Evolutionary conservation across 2,888 invertebrate genomes (phyloP).

Genomic region (Helicoverpa assulta): DNA sequence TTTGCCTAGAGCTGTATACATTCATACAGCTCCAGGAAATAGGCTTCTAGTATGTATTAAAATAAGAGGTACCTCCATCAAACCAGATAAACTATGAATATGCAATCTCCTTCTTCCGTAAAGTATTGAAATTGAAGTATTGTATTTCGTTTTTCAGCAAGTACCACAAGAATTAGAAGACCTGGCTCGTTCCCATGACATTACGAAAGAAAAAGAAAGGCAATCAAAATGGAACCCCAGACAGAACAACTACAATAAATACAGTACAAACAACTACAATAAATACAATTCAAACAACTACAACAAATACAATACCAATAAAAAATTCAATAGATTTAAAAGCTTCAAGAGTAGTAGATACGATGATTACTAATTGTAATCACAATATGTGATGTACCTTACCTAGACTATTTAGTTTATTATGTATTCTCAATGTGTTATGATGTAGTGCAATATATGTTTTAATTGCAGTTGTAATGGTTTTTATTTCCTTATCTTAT

Average conservation of each 20-base stretch:
- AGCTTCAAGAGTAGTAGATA: slow-evolving; percentile 44
- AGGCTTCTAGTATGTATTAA: too few relatives aligned
- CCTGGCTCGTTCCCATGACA: slow-evolving; percentile 71
- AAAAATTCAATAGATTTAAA: slow-evolving; percentile 46
- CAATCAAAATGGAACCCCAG: slow-evolving; percentile 68
- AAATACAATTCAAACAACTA: slow-evolving; percentile 48
- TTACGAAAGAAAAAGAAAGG: slow-evolving; percentile 68
- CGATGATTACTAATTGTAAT: slow-evolving; percentile 50
- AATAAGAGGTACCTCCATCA: too few relatives aligned
- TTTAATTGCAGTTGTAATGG: background rate
- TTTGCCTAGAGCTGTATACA: too few relatives aligned
- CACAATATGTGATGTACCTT: slow-evolving; percentile 9
- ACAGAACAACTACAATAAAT: slow-evolving; percentile 64
- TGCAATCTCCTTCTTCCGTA: background rate
- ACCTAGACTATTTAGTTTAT: slow-evolving; percentile 6
- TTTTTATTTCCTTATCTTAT: background rate
- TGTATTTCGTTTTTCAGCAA: slow-evolving; percentile 70
- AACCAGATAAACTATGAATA: too few relatives aligned
- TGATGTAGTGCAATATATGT: slow-evolving; percentile 46
- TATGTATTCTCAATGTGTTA: slow-evolving; percentile 25
- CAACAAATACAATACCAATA: slow-evolving; percentile 63
- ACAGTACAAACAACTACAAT: slow-evolving; percentile 53
- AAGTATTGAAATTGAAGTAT: background rate
- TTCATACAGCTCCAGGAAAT: too few relatives aligned
- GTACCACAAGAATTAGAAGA: slow-evolving; percentile 76